phyloP scores from a whole-genome alignment of 2,113 vertebrate genomes.

The Salminus brasiliensis region DNA sequence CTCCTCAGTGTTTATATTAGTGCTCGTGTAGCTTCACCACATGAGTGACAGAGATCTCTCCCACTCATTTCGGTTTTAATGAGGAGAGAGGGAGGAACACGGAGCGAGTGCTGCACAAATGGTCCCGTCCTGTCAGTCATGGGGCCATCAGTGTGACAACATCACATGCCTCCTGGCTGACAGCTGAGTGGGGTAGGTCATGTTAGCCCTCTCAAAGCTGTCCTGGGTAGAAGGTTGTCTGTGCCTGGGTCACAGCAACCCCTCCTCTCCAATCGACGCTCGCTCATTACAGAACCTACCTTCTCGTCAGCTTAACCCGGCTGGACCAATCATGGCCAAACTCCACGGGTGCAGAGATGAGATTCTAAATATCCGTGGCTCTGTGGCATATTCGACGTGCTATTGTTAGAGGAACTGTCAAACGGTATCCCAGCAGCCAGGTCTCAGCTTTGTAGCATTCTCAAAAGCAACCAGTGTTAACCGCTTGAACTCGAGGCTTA shows the following conservation, averaged over 20 bases:
- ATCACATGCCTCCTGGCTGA: slow-evolving; percentile 34
- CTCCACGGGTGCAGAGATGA: neutral
- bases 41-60: slow-evolving; percentile 61
- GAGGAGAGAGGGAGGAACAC: slow-evolving; percentile 52
- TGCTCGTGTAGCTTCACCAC: slow-evolving; percentile 46
- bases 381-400: neutral
- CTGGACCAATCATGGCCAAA: neutral
- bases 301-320: slow-evolving; percentile 30
- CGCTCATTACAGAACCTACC: slow-evolving; percentile 47
- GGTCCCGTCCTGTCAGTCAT: slow-evolving; percentile 50
- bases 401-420: neutral
- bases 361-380: slow-evolving; percentile 6
- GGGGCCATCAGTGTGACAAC: slow-evolving; percentile 31
- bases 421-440: neutral
- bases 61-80: slow-evolving; percentile 64
- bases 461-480: neutral
- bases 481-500: neutral
- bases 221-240: slow-evolving; percentile 36
- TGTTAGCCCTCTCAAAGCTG: slow-evolving; percentile 33
- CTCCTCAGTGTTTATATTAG: slow-evolving; percentile 44
- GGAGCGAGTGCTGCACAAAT: slow-evolving; percentile 48
- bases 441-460: neutral
- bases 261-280: slow-evolving; percentile 24
- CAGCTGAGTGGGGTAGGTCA: slow-evolving; percentile 22
- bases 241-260: slow-evolving; percentile 23